Base-by-base conservation (phyloP, 2,888 invertebrate species). In the Sialis lutaria region DNA sequence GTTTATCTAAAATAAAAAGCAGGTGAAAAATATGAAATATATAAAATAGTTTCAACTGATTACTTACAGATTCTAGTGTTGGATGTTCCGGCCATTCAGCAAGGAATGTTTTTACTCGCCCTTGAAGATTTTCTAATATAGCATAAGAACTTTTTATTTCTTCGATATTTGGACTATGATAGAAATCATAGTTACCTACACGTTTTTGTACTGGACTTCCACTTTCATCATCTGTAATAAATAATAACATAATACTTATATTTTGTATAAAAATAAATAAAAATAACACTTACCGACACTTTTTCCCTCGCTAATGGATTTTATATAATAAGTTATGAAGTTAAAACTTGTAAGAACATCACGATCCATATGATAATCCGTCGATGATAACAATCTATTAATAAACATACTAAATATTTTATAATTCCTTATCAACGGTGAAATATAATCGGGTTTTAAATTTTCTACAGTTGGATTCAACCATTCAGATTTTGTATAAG, bases 41-140 rank as follows among this genome's bases (percentile, higher is more conserved):
- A 22, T 22, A 22, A 22, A 22, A 22, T 22, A 22, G 22, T 22
- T 2, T 22, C 22, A 33, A 48, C 44, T 40, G 58, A 62, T 67
- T 67, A 85, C 84, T 67, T 67, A 85, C 84, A 64, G 86, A 82
- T 58, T 75, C 74, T 35, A 96, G 64, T 0, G 85, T 82, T 0
- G 95, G 92, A 68, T 95, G 89, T 52, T 89, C 90, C 0, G 92
- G 87, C 87, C 90, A 95, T 54, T 88, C 79, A 0, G 69, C 66
- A 33, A 89, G 64, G 43, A 93, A 65, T 42, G 74, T 70, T 7
- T 67, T 62, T 1, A 84, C 75, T 44, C 74, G 72, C 2, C 63
- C 60, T 50, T 71, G 70, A n/a, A 92, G 73, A 48, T 67, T 68
- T 8, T 75, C 70, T 48, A 95, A 63, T 6, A 90, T 64, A 1